Base-by-base conservation (phyloP, 1,140 invertebrate species). In the Caenorhabditis brenneri region DNA sequence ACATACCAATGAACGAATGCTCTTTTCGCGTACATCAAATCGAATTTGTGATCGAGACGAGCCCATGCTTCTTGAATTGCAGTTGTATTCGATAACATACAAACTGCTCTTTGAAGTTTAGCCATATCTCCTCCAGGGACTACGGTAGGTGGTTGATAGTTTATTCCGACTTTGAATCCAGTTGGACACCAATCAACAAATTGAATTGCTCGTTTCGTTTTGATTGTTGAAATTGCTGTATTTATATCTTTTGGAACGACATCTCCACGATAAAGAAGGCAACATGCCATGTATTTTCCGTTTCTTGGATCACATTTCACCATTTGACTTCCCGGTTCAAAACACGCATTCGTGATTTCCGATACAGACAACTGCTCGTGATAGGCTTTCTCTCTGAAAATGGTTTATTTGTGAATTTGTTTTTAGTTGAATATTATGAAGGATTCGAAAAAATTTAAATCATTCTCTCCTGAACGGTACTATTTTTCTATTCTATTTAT, bases 61-160 rank as follows among this genome's bases (percentile, higher is more conserved):
- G 94, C 93, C 95, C 94, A 95, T 31, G 95, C 95, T 85, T 93
- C 92, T 16, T 90, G 92, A 82, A 91, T 93, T 60, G 93, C 93
- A 1, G 95, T 96, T 0, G 95, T 95, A 89, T 96, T 96, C 53
- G 93, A 94, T 91, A 96, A 91, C 95, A 90, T 94, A 94, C 95
- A 88, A 22, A 93, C 92, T 27, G 92, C 92, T 31, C 92, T 88
- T 39, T 87, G 89, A 36, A 91, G 87, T 36, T 89, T 88, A 4
- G 91, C 89, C 48, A 90, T 31, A 53, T 91, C 90, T 19, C 88
- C 88, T 0, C 91, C 78, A 0, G 78, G 46, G 31, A 80, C 78
- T 51, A 51, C 86, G 19, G 87, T 88, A 22, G 90, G 90, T 19
- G 89, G 86, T 55, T 91, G 91, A 69, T 88, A 89, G 81, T 91